Evolutionary conservation across 1,140 invertebrate genomes (phyloP).

Genomic region (Mya arenaria): DNA sequence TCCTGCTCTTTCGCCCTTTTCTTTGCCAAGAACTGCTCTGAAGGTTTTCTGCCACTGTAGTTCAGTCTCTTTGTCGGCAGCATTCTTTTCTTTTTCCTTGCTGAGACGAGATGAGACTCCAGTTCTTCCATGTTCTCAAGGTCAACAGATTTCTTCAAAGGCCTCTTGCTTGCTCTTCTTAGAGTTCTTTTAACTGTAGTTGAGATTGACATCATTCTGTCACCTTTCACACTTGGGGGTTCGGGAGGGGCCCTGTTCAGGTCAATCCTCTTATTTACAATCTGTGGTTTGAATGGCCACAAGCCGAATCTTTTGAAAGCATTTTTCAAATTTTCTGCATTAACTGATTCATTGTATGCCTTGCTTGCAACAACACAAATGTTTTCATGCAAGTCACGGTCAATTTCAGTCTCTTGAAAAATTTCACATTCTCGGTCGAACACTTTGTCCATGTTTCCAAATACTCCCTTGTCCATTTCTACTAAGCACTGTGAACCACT

Average conservation of each 20-base stretch:
- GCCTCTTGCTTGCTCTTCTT: constrained; percentile 12
- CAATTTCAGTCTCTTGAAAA: constrained; percentile 35
- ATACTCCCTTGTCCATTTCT: constrained; percentile 32
- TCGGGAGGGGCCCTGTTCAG: constrained; percentile 20
- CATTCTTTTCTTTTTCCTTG: constrained; percentile 31
- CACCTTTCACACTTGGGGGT: constrained; percentile 20
- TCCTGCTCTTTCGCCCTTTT: not conserved
- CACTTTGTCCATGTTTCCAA: constrained; percentile 37
- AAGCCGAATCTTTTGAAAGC: constrained; percentile 41
- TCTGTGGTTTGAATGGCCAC: constrained; percentile 47
- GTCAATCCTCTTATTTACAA: constrained; percentile 48
- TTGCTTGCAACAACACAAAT: constrained; percentile 53
- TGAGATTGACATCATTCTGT: constrained; percentile 14
- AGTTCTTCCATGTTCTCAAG: constrained; percentile 34
- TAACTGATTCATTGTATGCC: constrained; percentile 40
- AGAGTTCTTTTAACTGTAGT: not conserved
- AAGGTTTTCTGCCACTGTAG: constrained; percentile 33
- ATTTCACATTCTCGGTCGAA: constrained; percentile 33
- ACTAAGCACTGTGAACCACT: constrained; percentile 42
- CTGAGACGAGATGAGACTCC: constrained; percentile 20
- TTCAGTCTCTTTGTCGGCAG: constrained; percentile 35
- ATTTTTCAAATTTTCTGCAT: constrained; percentile 31
- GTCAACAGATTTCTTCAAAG: constrained; percentile 11
- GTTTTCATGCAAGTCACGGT: constrained; percentile 24
- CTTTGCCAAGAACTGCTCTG: not conserved